Base-by-base conservation (phyloP, 2,888 invertebrate species). In the Serripes groenlandicus region DNA sequence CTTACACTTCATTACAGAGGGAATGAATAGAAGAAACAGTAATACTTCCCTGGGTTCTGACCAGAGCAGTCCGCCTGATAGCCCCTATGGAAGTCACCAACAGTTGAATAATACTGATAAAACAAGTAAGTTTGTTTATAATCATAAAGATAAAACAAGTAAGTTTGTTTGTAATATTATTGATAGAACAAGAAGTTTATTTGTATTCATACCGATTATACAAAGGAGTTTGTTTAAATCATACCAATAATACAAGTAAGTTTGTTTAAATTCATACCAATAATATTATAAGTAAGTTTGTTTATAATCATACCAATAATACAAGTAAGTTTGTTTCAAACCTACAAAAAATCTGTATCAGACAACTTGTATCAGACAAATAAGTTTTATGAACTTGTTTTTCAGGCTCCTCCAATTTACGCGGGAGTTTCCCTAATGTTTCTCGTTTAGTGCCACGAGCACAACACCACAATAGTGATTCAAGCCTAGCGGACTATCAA, bases 31-130 rank as follows among this genome's bases (percentile, higher is more conserved):
- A 73, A 71, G 86, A 34, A 81, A 86, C 70, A 86, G 86, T 56
- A 78, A 76, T 28, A 83, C 83, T 75, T 83, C 79, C 28, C 58
- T 91, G 32, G 91, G 90, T 15, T 93, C 93, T 9, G 91, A 92
- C 75, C 88, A 87, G 60, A 91, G 92, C 78, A 94, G 93, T 89
- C 93, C 94, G 18, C 92, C 94, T 7, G 93, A 92, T 69, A 94
- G 93, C 87, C 94, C 93, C 9, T 92, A 93, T 83, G 90, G 91
- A 58, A 92, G 91, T 78, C 90, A 85, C 76, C 93, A 93, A 87
- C 91, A 93, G 54, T 87, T 91, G 70, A 66, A 66, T 42, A 42
- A n/a, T n/a, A n/a, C 26, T 21, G 23, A 26, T n/a, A 21, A 64
- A 35, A 32, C 64, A 32, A 64, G 32, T 32, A 9, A 32, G 32